A percentile compares a stretch with the other conserved stretches of the same genome.
Conservation (phyloP, 2,888 invertebrate species). For the Tipula lateralis region DNA sequence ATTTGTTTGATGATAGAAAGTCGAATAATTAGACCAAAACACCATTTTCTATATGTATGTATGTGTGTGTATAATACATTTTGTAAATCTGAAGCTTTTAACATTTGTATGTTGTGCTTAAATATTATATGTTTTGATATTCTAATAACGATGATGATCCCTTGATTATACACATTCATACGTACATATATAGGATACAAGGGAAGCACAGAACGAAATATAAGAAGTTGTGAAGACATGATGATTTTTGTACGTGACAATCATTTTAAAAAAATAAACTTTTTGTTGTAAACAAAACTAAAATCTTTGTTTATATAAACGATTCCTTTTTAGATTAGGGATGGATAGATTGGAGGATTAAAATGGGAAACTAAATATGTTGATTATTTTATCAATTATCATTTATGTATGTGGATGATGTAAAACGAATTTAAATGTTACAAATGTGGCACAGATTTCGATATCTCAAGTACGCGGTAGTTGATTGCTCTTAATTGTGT, state of each 20-base stretch:
- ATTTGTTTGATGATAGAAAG: background rate
- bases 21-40: constrained; percentile 24
- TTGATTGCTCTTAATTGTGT: background rate
- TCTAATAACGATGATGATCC: constrained; percentile 11
- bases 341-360: background rate
- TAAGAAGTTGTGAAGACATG: background rate
- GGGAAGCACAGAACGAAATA: background rate
- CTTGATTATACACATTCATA: constrained; percentile 5
- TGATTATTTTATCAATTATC: constrained; percentile 24
- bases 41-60: background rate
- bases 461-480: background rate
- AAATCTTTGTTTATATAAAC: background rate
- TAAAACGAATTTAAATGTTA: background rate
- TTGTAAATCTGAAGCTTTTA: background rate
- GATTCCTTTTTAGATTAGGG: background rate
- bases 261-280: background rate
- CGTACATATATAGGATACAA: too few relatives aligned
- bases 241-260: constrained; percentile 15
- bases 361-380: constrained; percentile 5
- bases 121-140: constrained; percentile 11
- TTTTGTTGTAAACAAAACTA: background rate
- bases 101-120: background rate
- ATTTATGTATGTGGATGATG: background rate
- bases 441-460: background rate
- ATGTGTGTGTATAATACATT: background rate